phyloP scores from a whole-genome alignment of 2,888 invertebrate species.

The Drosophila gaucha region DNA sequence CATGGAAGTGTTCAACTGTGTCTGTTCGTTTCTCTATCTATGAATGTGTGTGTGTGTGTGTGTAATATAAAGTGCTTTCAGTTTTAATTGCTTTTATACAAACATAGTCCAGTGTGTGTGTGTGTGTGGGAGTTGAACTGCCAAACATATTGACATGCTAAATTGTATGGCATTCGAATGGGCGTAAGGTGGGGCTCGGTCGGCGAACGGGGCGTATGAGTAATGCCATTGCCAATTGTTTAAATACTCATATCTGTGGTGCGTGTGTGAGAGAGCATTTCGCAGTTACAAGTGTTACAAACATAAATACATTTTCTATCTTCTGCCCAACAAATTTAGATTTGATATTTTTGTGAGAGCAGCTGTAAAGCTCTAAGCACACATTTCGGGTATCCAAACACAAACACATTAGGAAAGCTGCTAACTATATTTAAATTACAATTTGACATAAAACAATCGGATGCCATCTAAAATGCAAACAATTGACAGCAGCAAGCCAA shows the following conservation, averaged over 20 bases:
- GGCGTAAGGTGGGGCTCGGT: neutral
- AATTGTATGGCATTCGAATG: constrained; percentile 32
- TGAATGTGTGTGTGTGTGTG: constrained; percentile 3
- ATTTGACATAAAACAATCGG: constrained; percentile 41
- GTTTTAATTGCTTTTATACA: constrained; percentile 61
- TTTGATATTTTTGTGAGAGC: constrained; percentile 2
- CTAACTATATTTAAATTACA: constrained; percentile 54
- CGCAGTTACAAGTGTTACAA: constrained; percentile 53
- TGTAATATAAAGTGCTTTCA: constrained; percentile 35
- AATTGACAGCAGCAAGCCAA: constrained; percentile 13
- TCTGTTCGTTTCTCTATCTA: neutral
- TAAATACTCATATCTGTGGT: constrained; percentile 3
- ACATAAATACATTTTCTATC: constrained; percentile 41
- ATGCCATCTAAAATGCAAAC: constrained; percentile 28
- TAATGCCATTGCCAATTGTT: constrained; percentile 36
- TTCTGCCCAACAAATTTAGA: constrained; percentile 1
- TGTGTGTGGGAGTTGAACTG: constrained; percentile 3
- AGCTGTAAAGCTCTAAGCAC: constrained; percentile 14
- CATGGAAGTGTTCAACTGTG: constrained; percentile 16
- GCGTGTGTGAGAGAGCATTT: constrained; percentile 40
- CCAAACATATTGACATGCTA: constrained; percentile 55
- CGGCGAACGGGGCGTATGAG: constrained; percentile 37
- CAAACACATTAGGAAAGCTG: constrained; percentile 22
- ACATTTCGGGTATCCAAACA: constrained; percentile 2
- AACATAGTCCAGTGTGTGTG: neutral